Base-by-base conservation (phyloP, 2,888 invertebrate genomes). In the Monopis laevigella region DNA sequence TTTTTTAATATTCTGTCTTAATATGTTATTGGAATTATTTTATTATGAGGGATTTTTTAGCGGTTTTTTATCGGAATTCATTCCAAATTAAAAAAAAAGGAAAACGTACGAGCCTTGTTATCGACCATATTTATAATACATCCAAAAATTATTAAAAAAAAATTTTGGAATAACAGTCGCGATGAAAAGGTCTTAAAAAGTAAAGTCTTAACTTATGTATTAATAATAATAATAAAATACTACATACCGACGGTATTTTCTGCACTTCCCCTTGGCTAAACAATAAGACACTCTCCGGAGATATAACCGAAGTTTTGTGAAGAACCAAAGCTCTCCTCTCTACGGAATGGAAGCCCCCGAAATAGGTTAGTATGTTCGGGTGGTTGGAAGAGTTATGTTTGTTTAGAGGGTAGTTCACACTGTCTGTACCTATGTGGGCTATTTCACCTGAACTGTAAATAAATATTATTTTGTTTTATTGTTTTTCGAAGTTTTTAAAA, bases 401-500 rank as follows among this genome's bases (percentile, higher is more conserved):
- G 14, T 58, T 57, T 26, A 83, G 60, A 13, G 70, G 80, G 49
- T 77, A 74, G 67, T 88, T 88, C 0, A 89, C 86, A 58, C 87
- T 88, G n/a, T 87, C 86, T 1, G 81, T 63, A 2, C 83, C 73
- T 29, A 89, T 72, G 45, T 84, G 82, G 0, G 84, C 86, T 32
- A 75, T 74, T 2, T 81, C 80, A 17, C 84, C 82, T 45, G 74
- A 61, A 41, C 88, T 88, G 53, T 40, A 58, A 62, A 17, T 43
- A n/a, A 24, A 10, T 24, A 24, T 21, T 21, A 8, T 21, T 21
- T 8, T 7, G 24, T 8, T 21, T 21, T 21, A 8, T 7, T 21
- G 5, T 21, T 7, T 7, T 21, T 21, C 24, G 24, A 21, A 8
- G 5, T 21, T 21, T 21, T 7, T 21, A n/a, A n/a, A n/a, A n/a